A percentile compares a stretch with the other conserved stretches of the same genome.
Conservation (phyloP, 2,797 vertebrate species). For the Fratercula arctica region DNA sequence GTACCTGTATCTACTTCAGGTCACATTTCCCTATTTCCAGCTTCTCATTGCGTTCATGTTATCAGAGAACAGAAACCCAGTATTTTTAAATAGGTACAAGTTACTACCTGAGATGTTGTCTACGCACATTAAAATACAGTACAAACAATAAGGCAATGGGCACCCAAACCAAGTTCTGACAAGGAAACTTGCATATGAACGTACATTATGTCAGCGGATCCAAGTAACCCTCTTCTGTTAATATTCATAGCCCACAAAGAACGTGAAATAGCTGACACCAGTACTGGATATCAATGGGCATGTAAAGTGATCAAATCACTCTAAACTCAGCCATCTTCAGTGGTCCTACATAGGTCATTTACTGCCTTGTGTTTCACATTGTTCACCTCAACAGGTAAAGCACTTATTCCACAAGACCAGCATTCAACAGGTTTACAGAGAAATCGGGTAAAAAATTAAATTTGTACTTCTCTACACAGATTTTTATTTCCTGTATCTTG, state of each 20-base stretch:
- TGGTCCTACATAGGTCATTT: not conserved
- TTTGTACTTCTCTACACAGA: not conserved
- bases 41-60: not conserved
- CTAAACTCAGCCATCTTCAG: not conserved
- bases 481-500: not conserved
- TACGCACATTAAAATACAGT: not conserved
- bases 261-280: not conserved
- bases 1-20: not conserved
- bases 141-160: not conserved
- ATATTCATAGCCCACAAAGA: not conserved
- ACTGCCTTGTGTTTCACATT: not conserved
- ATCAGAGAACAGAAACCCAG: not conserved
- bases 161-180: not conserved
- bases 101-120: not conserved
- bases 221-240: not conserved
- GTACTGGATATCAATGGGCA: not conserved
- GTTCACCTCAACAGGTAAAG: not conserved
- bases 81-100: not conserved
- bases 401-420: not conserved
- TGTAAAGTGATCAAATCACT: not conserved
- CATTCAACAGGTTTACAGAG: not conserved
- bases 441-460: not conserved
- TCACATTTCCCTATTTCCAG: not conserved
- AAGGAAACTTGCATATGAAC: not conserved
- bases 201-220: not conserved